Evolutionary conservation across 2,113 vertebrate species (phyloP).

Genomic region (Fulica atra): DNA sequence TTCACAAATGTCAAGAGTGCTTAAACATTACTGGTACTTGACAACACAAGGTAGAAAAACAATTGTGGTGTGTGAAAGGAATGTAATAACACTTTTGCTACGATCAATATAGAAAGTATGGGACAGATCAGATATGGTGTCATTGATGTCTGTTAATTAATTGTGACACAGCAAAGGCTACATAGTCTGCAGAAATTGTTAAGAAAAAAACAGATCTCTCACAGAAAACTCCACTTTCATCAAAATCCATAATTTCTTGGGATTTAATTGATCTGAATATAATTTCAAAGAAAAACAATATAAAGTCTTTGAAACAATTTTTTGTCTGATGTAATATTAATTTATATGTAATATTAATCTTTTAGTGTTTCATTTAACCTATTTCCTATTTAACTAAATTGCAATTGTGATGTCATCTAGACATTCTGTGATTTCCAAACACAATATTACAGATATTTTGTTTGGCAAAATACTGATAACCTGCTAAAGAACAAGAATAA

Average conservation of each 20-base stretch:
- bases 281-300: background rate
- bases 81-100: background rate
- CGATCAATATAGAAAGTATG: background rate
- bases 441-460: background rate
- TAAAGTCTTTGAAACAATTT: background rate
- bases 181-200: background rate
- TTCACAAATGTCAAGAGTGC: conserved; percentile 10
- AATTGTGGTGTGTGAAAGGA: background rate
- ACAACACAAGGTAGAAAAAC: background rate
- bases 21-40: background rate
- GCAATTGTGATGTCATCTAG: background rate
- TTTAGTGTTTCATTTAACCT: background rate
- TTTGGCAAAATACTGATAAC: background rate
- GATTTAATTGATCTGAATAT: background rate
- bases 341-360: background rate
- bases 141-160: background rate
- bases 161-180: background rate
- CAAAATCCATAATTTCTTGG: background rate
- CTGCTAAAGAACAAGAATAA: background rate
- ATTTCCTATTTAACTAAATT: background rate
- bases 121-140: background rate
- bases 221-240: background rate
- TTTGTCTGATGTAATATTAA: background rate
- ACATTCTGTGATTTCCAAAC: background rate
- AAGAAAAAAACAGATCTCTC: background rate